Percentiles rank a stretch among this genome's conserved stretches.
phyloP scores from a whole-genome alignment of 2,113 vertebrate species.

The Grantiella picta region DNA sequence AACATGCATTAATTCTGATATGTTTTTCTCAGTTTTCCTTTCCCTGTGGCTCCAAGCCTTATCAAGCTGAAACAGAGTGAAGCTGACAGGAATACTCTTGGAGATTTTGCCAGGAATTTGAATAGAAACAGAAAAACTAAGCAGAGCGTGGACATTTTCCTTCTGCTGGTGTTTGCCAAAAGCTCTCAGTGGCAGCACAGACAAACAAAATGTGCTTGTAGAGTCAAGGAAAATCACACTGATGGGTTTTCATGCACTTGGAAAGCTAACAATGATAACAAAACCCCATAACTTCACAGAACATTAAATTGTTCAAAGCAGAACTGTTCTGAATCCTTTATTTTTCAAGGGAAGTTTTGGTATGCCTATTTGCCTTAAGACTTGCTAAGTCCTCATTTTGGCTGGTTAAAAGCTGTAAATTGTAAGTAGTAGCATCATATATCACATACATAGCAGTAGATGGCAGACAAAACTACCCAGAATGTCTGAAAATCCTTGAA shows the following conservation, averaged over 20 bases:
- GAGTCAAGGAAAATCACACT: conserved; percentile 2
- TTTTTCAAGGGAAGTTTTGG: background rate
- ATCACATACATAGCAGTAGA: background rate
- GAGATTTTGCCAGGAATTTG: conserved; percentile 35
- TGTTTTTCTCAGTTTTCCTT: conserved; percentile 8
- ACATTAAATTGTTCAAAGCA: background rate
- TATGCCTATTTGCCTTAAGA: background rate
- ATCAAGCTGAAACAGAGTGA: conserved; percentile 21
- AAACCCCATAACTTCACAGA: background rate
- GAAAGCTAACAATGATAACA: background rate
- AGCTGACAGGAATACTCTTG: background rate
- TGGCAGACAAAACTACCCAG: background rate
- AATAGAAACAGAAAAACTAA: conserved; percentile 38
- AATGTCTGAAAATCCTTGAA: background rate
- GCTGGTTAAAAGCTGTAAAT: background rate
- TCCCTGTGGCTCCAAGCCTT: background rate
- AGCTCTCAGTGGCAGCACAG: conserved; percentile 16
- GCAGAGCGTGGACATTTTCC: conserved; percentile 14
- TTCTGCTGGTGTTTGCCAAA: conserved; percentile 25
- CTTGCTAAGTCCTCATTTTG: background rate
- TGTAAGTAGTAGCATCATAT: background rate
- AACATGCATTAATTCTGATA: background rate
- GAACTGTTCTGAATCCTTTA: background rate
- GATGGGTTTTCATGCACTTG: background rate
- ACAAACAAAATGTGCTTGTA: conserved; percentile 6